A percentile compares a stretch with the other conserved stretches of the same genome.
Conservation (phyloP, 2,797 vertebrate genomes). For the Lepidocolaptes lacrymiger region DNA sequence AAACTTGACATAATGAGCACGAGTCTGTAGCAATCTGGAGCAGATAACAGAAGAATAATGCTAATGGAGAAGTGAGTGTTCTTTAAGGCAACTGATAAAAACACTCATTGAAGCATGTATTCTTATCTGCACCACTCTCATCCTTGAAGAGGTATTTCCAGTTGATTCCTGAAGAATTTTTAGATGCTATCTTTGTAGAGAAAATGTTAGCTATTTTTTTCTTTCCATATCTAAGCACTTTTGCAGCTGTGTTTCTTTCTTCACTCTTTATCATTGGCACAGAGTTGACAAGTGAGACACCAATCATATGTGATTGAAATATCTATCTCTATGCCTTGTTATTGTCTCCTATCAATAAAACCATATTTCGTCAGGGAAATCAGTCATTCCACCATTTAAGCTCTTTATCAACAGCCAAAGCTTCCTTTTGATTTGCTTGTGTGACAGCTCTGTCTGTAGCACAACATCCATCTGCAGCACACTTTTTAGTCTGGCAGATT, state of each 20-base stretch:
- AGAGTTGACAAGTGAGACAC: slow-evolving; percentile 17
- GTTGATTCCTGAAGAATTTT: not conserved
- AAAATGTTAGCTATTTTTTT: not conserved
- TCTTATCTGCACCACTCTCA: slow-evolving; percentile 12
- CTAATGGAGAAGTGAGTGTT: not conserved
- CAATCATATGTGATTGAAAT: slow-evolving; percentile 39
- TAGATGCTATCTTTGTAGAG: slow-evolving; percentile 22
- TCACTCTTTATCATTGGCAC: not conserved
- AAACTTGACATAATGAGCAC: not conserved
- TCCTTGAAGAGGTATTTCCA: not conserved
- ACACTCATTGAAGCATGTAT: not conserved
- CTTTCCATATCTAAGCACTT: not conserved
- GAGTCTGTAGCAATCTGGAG: not conserved
- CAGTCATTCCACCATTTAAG: not conserved
- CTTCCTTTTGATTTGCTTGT: not conserved
- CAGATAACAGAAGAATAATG: slow-evolving; percentile 41
- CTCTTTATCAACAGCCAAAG: slow-evolving; percentile 3
- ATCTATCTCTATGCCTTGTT: not conserved
- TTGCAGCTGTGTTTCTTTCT: not conserved
- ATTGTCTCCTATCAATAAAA: slow-evolving; percentile 25
- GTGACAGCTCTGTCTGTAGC: not conserved
- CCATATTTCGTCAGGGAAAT: not conserved
- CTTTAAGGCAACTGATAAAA: slow-evolving; percentile 29
- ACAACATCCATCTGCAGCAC: not conserved
- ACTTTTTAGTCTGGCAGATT: slow-evolving; percentile 8